Evolutionary conservation across 2,888 invertebrate species (phyloP).

Genomic region (Deladenus siricidicola): DNA sequence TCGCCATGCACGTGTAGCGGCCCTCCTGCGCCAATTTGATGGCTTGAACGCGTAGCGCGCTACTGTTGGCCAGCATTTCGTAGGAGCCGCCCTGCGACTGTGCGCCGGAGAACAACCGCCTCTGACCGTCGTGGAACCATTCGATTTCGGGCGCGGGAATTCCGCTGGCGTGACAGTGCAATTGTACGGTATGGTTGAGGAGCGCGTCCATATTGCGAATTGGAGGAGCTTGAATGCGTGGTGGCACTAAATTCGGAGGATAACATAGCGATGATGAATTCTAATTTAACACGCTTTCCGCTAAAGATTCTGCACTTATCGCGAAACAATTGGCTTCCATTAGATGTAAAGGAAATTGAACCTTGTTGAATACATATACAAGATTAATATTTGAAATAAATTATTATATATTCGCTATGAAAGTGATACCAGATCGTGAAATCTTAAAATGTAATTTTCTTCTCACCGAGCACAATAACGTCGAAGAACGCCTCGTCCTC

Average conservation of each 20-base stretch:
- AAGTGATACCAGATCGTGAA: too few relatives aligned
- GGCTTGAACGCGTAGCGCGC: conserved; percentile 9
- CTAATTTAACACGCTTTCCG: too few relatives aligned
- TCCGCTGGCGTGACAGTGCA: conserved; percentile 53
- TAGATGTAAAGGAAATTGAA: too few relatives aligned
- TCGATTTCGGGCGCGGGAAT: conserved; percentile 24
- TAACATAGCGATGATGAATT: too few relatives aligned
- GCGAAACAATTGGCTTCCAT: too few relatives aligned
- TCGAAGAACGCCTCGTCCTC: conserved; percentile 60
- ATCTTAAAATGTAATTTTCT: too few relatives aligned
- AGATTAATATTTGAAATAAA: too few relatives aligned
- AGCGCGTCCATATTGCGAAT: conserved; percentile 51
- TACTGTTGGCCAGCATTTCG: conserved; percentile 17
- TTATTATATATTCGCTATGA: too few relatives aligned
- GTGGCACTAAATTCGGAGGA: conserved; percentile 58
- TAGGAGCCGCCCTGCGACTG: too few relatives aligned
- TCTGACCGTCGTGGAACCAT: conserved; percentile 44
- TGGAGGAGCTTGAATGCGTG: conserved; percentile 53
- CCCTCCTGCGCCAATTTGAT: conserved; percentile 46
- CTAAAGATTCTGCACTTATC: too few relatives aligned
- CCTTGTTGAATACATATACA: too few relatives aligned
- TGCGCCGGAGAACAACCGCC: conserved; percentile 21
- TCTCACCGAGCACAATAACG: conserved; percentile 57
- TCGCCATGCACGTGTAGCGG: conserved; percentile 55
- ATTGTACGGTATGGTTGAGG: conserved; percentile 53